Evolutionary conservation across 2,888 invertebrate genomes (phyloP).

Genomic region (Drosophila seclusa): DNA sequence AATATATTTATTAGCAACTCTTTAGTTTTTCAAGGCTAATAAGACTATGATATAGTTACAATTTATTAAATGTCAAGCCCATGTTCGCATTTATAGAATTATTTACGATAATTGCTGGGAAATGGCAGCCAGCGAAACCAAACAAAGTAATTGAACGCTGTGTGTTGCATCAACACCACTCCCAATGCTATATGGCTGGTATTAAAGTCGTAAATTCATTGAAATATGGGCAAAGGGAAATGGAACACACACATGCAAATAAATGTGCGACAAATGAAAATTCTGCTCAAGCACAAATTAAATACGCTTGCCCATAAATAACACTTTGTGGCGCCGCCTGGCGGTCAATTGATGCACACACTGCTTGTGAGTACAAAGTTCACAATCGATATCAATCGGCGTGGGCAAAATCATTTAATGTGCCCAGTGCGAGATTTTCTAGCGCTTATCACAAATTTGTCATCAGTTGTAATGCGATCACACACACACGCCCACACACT

Average conservation of each 20-base stretch:
- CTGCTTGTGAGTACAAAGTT: constrained; percentile 46
- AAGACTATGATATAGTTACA: neutral
- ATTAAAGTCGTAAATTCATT: constrained; percentile 71
- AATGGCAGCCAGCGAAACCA: constrained; percentile 40
- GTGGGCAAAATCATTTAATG: constrained; percentile 61
- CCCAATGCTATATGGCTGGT: constrained; percentile 23
- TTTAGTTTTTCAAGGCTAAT: constrained; percentile 12
- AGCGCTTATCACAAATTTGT: constrained; percentile 77
- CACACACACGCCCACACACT: constrained; percentile 5
- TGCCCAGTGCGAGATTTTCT: constrained; percentile 54
- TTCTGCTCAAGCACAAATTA: constrained; percentile 13
- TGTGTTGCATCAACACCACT: constrained; percentile 48
- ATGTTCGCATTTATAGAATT: constrained; percentile 34
- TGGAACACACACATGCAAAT: constrained; percentile 52
- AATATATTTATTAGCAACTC: neutral
- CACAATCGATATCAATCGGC: constrained; percentile 35
- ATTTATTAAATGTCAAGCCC: constrained; percentile 17
- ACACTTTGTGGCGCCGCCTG: constrained; percentile 62
- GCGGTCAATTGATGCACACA: constrained; percentile 45
- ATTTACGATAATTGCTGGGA: constrained; percentile 52
- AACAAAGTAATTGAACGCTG: constrained; percentile 63
- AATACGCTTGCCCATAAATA: constrained; percentile 46
- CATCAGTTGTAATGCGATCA: constrained; percentile 71
- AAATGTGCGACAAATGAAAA: constrained; percentile 40
- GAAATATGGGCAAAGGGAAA: constrained; percentile 41